These are phyloP conservation scores for Hydractinia symbiolongicarpus DNA, from an alignment of 30 jellyfish, hydroid and myxozoan species.

Conservation along the genomic window DNA sequence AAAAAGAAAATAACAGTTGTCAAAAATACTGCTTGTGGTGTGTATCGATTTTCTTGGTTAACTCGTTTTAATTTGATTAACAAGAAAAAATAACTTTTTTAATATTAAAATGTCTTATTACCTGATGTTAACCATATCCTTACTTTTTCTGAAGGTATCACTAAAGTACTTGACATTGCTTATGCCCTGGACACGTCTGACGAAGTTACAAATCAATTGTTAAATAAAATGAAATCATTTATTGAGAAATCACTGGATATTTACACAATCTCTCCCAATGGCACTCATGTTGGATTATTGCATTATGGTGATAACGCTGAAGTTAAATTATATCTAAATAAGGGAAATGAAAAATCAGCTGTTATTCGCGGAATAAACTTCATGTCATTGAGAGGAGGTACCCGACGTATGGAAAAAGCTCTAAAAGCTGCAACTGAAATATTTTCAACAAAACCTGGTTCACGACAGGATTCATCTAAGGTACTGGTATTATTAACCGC, in stretches of 20 bases:
- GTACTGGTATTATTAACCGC: conserved; percentile 52
- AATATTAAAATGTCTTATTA: not conserved
- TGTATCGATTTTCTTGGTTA: not conserved
- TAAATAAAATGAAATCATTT: conserved; percentile 5
- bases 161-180: conserved; percentile 15
- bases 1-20: conserved; percentile 36
- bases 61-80: not conserved
- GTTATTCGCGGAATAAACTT: not conserved
- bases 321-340: conserved; percentile 29
- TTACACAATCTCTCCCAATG: not conserved
- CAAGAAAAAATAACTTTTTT: not conserved
- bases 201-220: not conserved
- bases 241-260: not conserved
- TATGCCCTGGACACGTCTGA: conserved; percentile 43
- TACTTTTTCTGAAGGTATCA: conserved; percentile 44
- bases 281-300: conserved; percentile 56
- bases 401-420: conserved; percentile 53
- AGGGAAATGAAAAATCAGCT: conserved; percentile 1
- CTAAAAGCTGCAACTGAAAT: conserved; percentile 27
- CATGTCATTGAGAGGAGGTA: conserved; percentile 44
- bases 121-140: not conserved
- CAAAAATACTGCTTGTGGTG: conserved; percentile 66
- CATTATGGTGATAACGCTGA: conserved; percentile 50
- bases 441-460: conserved; percentile 16
- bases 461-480: conserved; percentile 30